phyloP scores from a whole-genome alignment of 2,888 invertebrate species.

The Seira sanloemensis region DNA sequence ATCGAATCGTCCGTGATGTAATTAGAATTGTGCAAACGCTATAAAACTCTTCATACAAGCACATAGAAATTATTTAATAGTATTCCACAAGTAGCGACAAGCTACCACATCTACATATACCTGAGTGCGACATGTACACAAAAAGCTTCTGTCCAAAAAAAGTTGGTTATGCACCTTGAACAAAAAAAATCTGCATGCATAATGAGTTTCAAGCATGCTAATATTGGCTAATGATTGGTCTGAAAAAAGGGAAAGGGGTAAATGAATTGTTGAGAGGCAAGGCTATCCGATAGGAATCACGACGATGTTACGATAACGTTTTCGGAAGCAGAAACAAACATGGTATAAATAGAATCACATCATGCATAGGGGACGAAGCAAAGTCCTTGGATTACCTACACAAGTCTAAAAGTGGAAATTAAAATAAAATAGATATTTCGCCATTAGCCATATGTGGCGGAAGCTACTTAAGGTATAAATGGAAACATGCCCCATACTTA shows the following conservation, averaged over 20 bases:
- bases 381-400: not conserved
- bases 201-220: constrained; percentile 19
- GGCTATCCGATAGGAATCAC: constrained; percentile 22
- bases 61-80: not conserved
- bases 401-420: too few relatives aligned
- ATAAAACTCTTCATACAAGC: too few relatives aligned
- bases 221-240: not conserved
- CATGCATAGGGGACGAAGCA: not conserved
- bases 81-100: not conserved
- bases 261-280: constrained; percentile 5
- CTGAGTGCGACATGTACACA: not conserved
- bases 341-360: not conserved
- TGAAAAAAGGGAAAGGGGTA: constrained; percentile 25
- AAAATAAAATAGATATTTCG: too few relatives aligned
- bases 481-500: too few relatives aligned
- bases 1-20: not conserved
- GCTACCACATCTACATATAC: not conserved
- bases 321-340: not conserved
- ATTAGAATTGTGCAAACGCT: not conserved
- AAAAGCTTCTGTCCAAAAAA: not conserved
- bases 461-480: too few relatives aligned
- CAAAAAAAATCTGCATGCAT: not conserved
- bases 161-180: constrained; percentile 32
- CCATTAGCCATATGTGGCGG: too few relatives aligned
- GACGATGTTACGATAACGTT: not conserved